Evolutionary conservation across 1,140 invertebrate species (phyloP).

Genomic region (Sinonovacula constricta): DNA sequence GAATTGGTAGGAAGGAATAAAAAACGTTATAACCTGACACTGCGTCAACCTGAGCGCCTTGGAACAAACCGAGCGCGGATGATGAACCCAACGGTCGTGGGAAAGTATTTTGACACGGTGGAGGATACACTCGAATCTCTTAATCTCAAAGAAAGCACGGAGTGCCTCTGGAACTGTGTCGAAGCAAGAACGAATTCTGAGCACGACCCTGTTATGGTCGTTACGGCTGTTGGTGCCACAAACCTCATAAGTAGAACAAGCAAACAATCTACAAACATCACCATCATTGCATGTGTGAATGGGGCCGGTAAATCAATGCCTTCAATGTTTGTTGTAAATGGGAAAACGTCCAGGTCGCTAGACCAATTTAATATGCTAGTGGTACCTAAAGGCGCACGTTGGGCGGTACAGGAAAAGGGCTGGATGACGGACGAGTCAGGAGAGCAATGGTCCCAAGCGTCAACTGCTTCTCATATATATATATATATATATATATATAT

Average conservation of each 20-base stretch:
- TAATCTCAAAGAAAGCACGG: conserved; percentile 21
- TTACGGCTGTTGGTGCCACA: conserved; percentile 6
- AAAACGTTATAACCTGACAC: background rate
- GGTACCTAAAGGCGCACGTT: conserved; percentile 14
- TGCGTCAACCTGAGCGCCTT: too few relatives aligned
- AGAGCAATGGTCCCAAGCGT: conserved; percentile 40
- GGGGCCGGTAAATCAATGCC: background rate
- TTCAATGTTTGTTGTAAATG: background rate
- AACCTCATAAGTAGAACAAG: background rate
- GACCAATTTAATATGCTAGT: background rate
- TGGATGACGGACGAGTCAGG: too few relatives aligned
- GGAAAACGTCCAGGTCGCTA: background rate
- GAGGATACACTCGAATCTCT: too few relatives aligned
- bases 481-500: too few relatives aligned
- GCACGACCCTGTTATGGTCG: background rate
- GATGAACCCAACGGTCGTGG: conserved; percentile 29
- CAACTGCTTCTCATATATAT: too few relatives aligned
- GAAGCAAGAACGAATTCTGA: background rate
- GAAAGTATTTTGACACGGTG: conserved; percentile 30
- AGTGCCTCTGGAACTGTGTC: conserved; percentile 4
- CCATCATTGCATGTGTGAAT: background rate
- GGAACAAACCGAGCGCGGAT: conserved; percentile 12
- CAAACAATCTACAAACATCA: background rate
- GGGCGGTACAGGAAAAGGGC: too few relatives aligned
- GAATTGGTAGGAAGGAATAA: conserved; percentile 32